A percentile compares a stretch with the other conserved stretches of the same genome.
These are phyloP conservation scores for Gymnoscopelus braueri DNA, from an alignment of 2,797 vertebrate species.

Conservation along the genomic window DNA sequence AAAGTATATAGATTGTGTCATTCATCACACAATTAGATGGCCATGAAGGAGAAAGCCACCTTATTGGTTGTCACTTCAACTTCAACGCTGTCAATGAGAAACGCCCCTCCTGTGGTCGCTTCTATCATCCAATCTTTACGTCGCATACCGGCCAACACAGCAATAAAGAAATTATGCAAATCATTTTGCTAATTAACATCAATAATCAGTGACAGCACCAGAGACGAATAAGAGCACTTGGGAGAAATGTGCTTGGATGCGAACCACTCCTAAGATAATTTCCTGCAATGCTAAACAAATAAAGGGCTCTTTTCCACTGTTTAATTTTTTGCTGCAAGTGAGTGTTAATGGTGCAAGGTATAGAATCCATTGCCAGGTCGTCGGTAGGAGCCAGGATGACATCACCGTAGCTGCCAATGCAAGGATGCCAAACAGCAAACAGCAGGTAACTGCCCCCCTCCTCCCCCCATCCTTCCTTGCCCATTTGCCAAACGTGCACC, in stretches of 20 bases:
- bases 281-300: conserved; percentile 23
- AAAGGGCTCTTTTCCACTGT: conserved; percentile 18
- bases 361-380: conserved; percentile 21
- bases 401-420: conserved; percentile 57
- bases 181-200: conserved; percentile 66
- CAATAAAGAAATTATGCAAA: conserved; percentile 68
- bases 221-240: conserved; percentile 19
- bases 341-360: conserved; percentile 22
- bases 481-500: conserved; percentile 79
- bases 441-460: conserved; percentile 66
- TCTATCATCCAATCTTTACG: conserved; percentile 57
- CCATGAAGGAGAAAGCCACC: conserved; percentile 68
- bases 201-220: conserved; percentile 68
- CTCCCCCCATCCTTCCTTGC: conserved; percentile 45
- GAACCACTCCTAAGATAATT: conserved; percentile 30
- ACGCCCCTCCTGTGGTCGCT: conserved; percentile 44
- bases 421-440: conserved; percentile 68
- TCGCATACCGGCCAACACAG: conserved; percentile 65
- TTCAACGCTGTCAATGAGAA: conserved; percentile 41
- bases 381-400: conserved; percentile 35
- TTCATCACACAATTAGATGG: conserved; percentile 76
- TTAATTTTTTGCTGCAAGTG: conserved; percentile 20
- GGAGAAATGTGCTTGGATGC: conserved; percentile 13
- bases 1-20: conserved; percentile 63
- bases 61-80: conserved; percentile 72